Evolutionary conservation across 2,113 vertebrate species (phyloP).

Genomic region (Potamarius usumacintae): DNA sequence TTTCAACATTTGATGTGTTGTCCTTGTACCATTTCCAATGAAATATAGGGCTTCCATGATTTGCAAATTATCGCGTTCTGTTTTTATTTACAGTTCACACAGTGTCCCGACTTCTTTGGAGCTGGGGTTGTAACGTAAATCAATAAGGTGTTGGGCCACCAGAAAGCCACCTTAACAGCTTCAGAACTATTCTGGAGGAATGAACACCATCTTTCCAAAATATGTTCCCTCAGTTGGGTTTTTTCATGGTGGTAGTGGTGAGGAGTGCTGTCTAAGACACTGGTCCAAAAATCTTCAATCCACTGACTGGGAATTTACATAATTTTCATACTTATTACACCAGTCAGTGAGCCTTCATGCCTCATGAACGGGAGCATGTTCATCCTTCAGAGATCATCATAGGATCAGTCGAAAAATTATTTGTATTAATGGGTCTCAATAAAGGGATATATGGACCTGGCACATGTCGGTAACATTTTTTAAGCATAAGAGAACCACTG

Average conservation of each 20-base stretch:
- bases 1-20: no score
- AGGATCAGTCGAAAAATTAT: background rate
- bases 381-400: background rate
- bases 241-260: background rate
- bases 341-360: background rate
- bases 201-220: background rate
- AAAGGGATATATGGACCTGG: background rate
- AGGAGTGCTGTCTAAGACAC: background rate
- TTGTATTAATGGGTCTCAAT: background rate
- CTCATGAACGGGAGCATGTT: no score
- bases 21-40: no score
- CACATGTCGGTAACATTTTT: background rate
- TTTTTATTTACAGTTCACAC: no score
- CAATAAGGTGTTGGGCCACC: no score
- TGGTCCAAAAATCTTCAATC: background rate
- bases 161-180: background rate
- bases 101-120: no score
- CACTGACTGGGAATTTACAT: background rate
- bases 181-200: background rate
- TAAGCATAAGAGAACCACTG: background rate
- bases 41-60: no score
- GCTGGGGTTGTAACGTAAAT: no score
- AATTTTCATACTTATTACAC: background rate
- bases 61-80: no score
- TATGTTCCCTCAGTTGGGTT: background rate